These are phyloP conservation scores for Carassius carassius DNA, from an alignment of 2,113 vertebrate genomes.

Conservation along the genomic window DNA sequence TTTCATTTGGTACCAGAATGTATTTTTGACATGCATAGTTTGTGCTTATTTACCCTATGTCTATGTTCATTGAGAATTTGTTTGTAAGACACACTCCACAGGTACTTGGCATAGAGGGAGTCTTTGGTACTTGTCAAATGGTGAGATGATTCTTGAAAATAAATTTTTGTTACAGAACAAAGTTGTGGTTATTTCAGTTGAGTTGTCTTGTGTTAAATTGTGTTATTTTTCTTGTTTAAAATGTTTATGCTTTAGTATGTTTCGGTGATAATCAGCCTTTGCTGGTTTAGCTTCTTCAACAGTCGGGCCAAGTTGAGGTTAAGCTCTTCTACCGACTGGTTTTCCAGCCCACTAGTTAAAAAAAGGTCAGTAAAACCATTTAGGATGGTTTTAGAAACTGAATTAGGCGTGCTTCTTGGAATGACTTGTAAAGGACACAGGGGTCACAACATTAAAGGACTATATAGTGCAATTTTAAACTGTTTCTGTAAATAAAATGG, in stretches of 20 bases:
- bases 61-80: conserved; percentile 47
- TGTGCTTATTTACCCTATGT: conserved; percentile 59
- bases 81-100: conserved; percentile 25
- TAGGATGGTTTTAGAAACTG: background rate
- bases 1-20: conserved; percentile 69
- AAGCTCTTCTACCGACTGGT: no score
- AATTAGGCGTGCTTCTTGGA: background rate
- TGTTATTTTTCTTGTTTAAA: background rate
- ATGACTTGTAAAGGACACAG: background rate
- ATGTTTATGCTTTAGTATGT: background rate
- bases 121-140: conserved; percentile 32
- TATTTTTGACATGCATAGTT: conserved; percentile 60
- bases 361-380: background rate
- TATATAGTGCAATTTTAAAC: background rate
- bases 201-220: background rate
- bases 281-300: no score
- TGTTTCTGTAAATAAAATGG: background rate
- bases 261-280: background rate
- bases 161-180: conserved; percentile 55
- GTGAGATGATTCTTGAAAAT: conserved; percentile 58
- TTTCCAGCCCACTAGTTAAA: no score
- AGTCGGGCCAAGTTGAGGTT: no score
- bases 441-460: background rate
- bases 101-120: conserved; percentile 6
- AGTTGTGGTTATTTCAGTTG: conserved; percentile 39